Percentiles rank a stretch among this genome's conserved stretches.
These are phyloP conservation scores for Rotaria socialis DNA, from an alignment of 2,888 invertebrate genomes.

Conservation along the genomic window DNA sequence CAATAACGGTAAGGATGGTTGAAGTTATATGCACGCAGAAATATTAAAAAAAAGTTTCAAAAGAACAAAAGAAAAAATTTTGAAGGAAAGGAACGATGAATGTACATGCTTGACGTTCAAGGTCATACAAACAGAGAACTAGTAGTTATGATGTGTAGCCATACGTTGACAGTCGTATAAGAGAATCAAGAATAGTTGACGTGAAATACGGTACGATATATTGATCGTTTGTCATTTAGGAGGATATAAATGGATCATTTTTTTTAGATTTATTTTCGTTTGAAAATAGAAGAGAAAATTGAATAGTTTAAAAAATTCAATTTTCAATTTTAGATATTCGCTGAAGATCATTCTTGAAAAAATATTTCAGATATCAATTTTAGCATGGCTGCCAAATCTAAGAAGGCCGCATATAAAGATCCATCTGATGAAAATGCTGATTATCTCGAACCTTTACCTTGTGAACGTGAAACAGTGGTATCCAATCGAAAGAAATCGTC, in stretches of 20 bases:
- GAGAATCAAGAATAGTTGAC: background rate
- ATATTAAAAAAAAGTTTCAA: background rate
- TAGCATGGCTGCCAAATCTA: background rate
- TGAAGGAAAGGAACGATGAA: background rate
- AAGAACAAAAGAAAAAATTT: background rate
- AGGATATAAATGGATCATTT: background rate
- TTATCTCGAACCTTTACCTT: background rate
- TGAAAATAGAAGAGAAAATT: background rate
- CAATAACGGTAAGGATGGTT: background rate
- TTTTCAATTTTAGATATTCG: too few species aligned
- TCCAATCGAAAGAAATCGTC: background rate
- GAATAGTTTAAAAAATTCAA: too few species aligned
- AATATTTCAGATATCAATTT: background rate
- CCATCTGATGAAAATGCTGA: background rate
- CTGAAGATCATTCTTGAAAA: too few species aligned
- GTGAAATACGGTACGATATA: background rate
- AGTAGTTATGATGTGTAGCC: background rate
- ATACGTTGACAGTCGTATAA: background rate
- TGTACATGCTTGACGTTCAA: constrained; percentile 5
- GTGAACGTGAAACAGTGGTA: background rate
- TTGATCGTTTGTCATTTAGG: background rate
- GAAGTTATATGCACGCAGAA: background rate
- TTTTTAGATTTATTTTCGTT: background rate
- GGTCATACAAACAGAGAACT: background rate
- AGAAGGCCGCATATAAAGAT: background rate